Evolutionary conservation across 2,888 invertebrate species (phyloP).

Genomic region (Mylabris sibirica): DNA sequence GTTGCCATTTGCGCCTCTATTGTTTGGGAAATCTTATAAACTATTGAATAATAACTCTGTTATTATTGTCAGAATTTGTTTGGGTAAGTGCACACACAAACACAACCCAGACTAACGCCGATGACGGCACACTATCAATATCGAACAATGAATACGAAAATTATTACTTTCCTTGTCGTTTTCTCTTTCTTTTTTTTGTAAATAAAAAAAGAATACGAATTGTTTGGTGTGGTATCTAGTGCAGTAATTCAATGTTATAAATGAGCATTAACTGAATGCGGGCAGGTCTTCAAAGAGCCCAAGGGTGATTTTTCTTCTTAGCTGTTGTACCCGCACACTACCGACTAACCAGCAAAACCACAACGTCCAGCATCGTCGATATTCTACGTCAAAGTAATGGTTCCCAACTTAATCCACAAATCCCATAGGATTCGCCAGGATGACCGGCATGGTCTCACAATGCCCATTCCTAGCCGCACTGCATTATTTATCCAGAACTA

Average conservation of each 20-base stretch:
- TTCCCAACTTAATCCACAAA: constrained; percentile 59
- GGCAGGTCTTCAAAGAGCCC: constrained; percentile 44
- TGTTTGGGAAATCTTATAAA: constrained; percentile 61
- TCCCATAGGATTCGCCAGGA: constrained; percentile 55
- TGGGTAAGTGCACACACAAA: constrained; percentile 32
- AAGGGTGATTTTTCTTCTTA: constrained; percentile 46
- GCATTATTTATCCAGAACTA: constrained; percentile 61
- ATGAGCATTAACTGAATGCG: constrained; percentile 49
- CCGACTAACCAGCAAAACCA: constrained; percentile 32
- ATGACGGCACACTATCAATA: constrained; percentile 13
- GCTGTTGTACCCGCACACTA: constrained; percentile 36
- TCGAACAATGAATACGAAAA: background rate
- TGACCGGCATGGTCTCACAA: constrained; percentile 57
- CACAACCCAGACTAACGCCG: no score
- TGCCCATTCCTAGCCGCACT: constrained; percentile 54
- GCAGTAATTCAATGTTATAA: constrained; percentile 31
- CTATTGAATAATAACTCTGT: constrained; percentile 59
- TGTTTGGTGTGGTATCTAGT: background rate
- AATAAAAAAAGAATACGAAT: background rate
- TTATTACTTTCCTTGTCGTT: background rate
- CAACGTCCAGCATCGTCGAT: constrained; percentile 52
- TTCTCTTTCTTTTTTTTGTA: background rate
- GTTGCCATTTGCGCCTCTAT: constrained; percentile 60
- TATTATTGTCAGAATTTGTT: constrained; percentile 47
- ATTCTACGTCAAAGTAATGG: constrained; percentile 57